These are phyloP conservation scores for Chrysochloris asiatica DNA, from an alignment of 2,113 vertebrate species.

Conservation along the genomic window DNA sequence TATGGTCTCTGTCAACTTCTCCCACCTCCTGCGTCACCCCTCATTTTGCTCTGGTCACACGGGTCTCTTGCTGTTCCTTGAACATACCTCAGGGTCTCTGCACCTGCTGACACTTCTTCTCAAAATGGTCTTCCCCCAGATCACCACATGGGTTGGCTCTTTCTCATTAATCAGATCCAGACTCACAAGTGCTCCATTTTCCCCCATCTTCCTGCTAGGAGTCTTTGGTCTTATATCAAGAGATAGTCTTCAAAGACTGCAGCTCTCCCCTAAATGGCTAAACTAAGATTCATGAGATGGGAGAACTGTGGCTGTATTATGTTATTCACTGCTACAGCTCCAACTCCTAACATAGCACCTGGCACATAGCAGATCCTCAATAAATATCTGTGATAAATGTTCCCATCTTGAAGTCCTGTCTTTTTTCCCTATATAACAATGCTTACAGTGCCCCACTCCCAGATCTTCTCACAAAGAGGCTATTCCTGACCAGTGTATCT, in stretches of 20 bases:
- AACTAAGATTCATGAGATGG: background rate
- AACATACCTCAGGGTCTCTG: background rate
- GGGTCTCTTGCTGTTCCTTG: background rate
- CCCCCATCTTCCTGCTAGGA: background rate
- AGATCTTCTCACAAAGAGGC: constrained; percentile 13
- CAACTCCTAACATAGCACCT: background rate
- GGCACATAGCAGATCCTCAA: background rate
- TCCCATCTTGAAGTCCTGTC: background rate
- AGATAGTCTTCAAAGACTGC: background rate
- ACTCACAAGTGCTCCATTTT: background rate
- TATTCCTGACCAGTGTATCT: background rate
- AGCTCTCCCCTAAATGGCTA: background rate
- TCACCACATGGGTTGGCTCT: background rate
- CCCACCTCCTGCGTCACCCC: background rate
- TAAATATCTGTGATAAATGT: constrained; percentile 1
- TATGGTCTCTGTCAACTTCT: background rate
- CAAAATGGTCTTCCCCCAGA: background rate
- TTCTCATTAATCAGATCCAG: constrained; percentile 19
- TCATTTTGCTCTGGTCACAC: background rate
- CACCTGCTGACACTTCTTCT: background rate
- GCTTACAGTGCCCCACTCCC: background rate
- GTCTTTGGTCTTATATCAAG: background rate
- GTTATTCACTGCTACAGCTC: background rate
- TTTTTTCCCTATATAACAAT: background rate
- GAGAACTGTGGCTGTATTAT: background rate